Conservation (phyloP, 92 coral and sea anemone species). For the Pocillopora meandrina region DNA sequence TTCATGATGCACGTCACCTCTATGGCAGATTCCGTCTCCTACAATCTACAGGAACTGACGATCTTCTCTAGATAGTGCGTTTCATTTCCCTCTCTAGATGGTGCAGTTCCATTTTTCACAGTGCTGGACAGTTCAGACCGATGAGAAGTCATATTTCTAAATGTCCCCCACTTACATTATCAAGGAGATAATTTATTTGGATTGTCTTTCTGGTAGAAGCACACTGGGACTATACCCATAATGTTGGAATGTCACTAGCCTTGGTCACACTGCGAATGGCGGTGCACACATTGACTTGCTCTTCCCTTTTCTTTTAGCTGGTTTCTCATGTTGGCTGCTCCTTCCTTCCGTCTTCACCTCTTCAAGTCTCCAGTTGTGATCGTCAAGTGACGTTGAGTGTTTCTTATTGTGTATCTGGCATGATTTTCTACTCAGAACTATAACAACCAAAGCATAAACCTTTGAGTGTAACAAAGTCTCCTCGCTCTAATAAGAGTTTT, state of each 20-base stretch:
- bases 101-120: slow-evolving; percentile 37
- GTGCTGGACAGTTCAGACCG: slow-evolving; percentile 32
- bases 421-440: neutral
- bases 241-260: no score
- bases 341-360: slow-evolving; percentile 10
- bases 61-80: slow-evolving; percentile 40
- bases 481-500: slow-evolving; percentile 25
- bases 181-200: slow-evolving; percentile 58
- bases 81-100: no score
- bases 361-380: slow-evolving; percentile 38
- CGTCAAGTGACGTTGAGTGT: slow-evolving; percentile 6
- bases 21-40: slow-evolving; percentile 53
- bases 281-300: no score
- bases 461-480: slow-evolving; percentile 43
- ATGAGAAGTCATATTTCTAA: slow-evolving; percentile 53
- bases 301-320: slow-evolving; percentile 6
- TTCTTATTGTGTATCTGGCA: neutral
- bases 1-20: slow-evolving; percentile 7
- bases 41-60: slow-evolving; percentile 48
- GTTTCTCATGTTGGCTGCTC: slow-evolving; percentile 5
- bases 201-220: slow-evolving; percentile 26
- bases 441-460: neutral
- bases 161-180: slow-evolving; percentile 62
- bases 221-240: no score
- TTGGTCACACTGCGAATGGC: no score